Conservation (phyloP, 1,140 invertebrate species). For the Drosophila santomea region DNA sequence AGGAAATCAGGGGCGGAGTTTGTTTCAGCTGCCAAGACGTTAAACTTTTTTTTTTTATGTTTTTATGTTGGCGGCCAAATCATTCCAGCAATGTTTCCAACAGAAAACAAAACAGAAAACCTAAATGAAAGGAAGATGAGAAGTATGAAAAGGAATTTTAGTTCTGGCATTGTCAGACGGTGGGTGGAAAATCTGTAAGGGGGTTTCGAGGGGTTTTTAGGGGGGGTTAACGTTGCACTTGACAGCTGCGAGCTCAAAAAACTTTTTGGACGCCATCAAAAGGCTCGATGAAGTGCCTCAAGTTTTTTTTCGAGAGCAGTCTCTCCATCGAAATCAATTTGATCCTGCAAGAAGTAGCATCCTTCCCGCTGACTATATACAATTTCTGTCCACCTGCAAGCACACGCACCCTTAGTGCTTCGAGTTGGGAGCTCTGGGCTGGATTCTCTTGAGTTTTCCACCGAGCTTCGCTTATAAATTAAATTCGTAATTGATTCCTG, state of each 20-base stretch:
- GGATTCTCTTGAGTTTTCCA: constrained; percentile 8
- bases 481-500: constrained; percentile 83
- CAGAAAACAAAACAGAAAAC: neutral
- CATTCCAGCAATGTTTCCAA: constrained; percentile 64
- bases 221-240: constrained; percentile 54
- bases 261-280: constrained; percentile 20
- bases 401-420: constrained; percentile 2
- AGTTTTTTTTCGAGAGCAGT: constrained; percentile 10
- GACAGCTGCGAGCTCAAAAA: constrained; percentile 58
- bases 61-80: constrained; percentile 53
- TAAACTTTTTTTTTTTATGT: constrained; percentile 46
- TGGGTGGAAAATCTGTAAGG: neutral
- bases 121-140: neutral
- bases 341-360: constrained; percentile 10
- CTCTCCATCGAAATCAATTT: constrained; percentile 50
- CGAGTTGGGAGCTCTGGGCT: constrained; percentile 1
- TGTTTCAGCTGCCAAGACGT: constrained; percentile 24
- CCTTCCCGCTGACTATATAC: neutral
- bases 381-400: constrained; percentile 5
- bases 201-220: neutral
- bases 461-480: constrained; percentile 68
- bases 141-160: constrained; percentile 56
- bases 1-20: neutral
- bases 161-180: constrained; percentile 42
- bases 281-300: constrained; percentile 64